Percentiles rank a stretch among this genome's conserved stretches.
phyloP scores from a whole-genome alignment of 2,888 invertebrate genomes.

The Epiblema foenella region DNA sequence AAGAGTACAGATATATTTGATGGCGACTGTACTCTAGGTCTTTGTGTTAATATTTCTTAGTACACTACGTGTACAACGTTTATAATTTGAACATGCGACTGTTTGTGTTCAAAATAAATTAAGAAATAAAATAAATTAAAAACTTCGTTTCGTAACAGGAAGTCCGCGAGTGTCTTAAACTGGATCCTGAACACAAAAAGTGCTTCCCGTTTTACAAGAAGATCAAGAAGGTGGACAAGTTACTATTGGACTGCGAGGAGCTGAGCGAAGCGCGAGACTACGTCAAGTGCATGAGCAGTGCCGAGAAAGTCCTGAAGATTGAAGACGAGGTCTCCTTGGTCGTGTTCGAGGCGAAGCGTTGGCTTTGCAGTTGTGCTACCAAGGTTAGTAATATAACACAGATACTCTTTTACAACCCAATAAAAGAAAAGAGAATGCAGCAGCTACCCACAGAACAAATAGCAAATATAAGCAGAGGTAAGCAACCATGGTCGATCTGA shows the following conservation, averaged over 20 bases:
- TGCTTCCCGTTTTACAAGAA: slow-evolving; percentile 99
- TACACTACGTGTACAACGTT: no score
- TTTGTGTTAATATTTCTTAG: no score
- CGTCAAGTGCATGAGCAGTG: slow-evolving; percentile 88
- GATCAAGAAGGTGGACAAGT: slow-evolving; percentile 95
- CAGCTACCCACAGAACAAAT: not conserved
- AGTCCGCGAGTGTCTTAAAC: slow-evolving; percentile 97
- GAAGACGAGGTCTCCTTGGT: slow-evolving; percentile 90
- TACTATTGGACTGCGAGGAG: slow-evolving; percentile 87
- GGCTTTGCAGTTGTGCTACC: slow-evolving; percentile 92
- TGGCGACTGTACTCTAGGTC: no score
- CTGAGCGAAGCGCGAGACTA: slow-evolving; percentile 86
- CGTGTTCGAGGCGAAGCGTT: slow-evolving; percentile 89
- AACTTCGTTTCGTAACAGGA: slow-evolving; percentile 76
- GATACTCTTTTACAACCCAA: not conserved
- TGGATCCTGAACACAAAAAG: slow-evolving; percentile 98
- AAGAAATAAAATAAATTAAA: no score
- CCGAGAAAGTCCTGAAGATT: slow-evolving; percentile 86
- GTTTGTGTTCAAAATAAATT: no score
- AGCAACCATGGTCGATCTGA: no score
- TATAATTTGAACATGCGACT: no score
- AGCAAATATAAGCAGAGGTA: not conserved
- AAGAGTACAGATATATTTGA: no score
- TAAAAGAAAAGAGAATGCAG: not conserved
- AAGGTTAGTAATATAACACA: slow-evolving; percentile 58